A percentile compares a stretch with the other conserved stretches of the same genome.
These are phyloP conservation scores for Natator depressus DNA, from an alignment of 2,113 vertebrate genomes.

Conservation along the genomic window DNA sequence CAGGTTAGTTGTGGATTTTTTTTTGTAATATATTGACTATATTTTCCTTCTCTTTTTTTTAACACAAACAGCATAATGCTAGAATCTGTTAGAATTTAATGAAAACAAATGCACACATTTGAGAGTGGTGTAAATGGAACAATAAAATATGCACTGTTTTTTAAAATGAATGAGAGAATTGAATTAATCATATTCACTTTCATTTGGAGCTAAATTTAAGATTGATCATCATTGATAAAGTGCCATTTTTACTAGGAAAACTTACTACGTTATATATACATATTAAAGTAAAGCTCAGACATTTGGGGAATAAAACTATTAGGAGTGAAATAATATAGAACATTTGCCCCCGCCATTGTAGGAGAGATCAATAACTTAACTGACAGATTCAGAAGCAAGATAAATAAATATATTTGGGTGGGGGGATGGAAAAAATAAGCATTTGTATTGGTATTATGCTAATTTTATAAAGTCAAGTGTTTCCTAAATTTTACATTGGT, in stretches of 20 bases:
- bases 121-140: background rate
- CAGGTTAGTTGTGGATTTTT: background rate
- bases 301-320: background rate
- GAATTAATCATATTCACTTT: background rate
- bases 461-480: background rate
- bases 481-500: background rate
- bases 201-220: background rate
- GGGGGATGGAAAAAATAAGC: background rate
- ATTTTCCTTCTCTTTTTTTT: background rate
- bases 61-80: background rate
- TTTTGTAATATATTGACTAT: background rate
- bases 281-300: background rate
- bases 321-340: background rate
- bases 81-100: background rate
- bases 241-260: background rate
- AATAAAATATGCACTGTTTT: background rate
- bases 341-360: background rate
- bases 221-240: background rate
- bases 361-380: conserved; percentile 31
- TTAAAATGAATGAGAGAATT: background rate
- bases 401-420: conserved; percentile 19
- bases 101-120: background rate
- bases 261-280: conserved; percentile 20
- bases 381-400: conserved; percentile 47
- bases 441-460: background rate